Base-by-base conservation (phyloP, 2,113 vertebrate genomes). In the Clarias gariepinus region DNA sequence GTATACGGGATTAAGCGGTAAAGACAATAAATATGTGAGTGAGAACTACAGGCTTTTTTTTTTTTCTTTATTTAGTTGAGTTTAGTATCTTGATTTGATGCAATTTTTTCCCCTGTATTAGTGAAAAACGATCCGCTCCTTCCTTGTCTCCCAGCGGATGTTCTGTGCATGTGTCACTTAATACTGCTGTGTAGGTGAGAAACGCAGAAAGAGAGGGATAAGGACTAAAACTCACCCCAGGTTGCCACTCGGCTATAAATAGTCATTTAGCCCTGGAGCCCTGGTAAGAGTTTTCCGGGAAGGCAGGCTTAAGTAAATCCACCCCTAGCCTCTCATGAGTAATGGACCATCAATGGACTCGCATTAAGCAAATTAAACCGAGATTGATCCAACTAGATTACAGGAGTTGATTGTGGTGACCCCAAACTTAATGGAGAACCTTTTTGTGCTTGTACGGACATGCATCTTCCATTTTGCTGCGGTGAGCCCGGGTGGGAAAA, bases 361-460 rank as follows among this genome's bases (percentile, higher is more conserved):
- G 55, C 91, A 93, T 93, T 92, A 92, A 91, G 89, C 89, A 90
- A 93, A 92, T 92, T 83, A 92, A 92, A 92, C 85, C 87, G 86
- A 88, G 87, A 91, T 92, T 91, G 90, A 92, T 92, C 90, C 86
- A 57, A 83, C 47, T 61, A 85, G 88, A 91, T 89, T 89, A 84
- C 90, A 86, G 85, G 88, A 88, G 87, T 80, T 90, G 90, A 91
- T 91, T 91, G 87, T 89, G 90, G 91, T 91, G 91, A 92, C 91
- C 91, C 88, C 76, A 88, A 90, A 90, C 66, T 69, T 93, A 93
- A 90, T 90, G 88, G 82, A 89, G 86, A 87, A 86, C 74, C 86
- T 71, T 89, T 91, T 88, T 90, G 79, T 83, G 66, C 87, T 87
- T 88, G 89, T 89, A 84, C 41, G 60, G 28, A 83, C 85, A 88